Percentiles rank a stretch among this genome's conserved stretches.
phyloP scores from a whole-genome alignment of 2,797 vertebrate species.

The Mus caroli region DNA sequence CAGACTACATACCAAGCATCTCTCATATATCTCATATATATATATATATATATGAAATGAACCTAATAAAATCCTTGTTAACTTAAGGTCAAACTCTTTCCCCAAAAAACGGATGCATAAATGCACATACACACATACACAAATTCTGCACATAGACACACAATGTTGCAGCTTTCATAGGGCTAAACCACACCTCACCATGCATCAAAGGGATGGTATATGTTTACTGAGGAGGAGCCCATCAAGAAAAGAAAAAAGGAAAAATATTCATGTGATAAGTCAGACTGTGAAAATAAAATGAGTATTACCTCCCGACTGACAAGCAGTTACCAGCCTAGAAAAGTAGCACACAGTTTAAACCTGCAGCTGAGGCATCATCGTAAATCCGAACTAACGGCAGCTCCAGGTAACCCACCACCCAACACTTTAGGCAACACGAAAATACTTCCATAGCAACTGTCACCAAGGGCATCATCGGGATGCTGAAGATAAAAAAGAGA shows the following conservation, averaged over 20 bases:
- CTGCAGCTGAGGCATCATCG: background rate
- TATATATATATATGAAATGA: background rate
- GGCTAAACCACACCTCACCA: background rate
- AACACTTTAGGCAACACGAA: slow-evolving; percentile 55
- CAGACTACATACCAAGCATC: background rate
- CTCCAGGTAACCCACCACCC: background rate
- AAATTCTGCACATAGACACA: background rate
- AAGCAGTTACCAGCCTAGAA: slow-evolving; percentile 62
- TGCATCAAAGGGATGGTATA: background rate
- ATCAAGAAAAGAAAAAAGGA: slow-evolving; percentile 39
- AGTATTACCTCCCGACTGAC: slow-evolving; percentile 7
- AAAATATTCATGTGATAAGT: slow-evolving; percentile 59
- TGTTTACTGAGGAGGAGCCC: slow-evolving; percentile 13
- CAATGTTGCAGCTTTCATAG: background rate
- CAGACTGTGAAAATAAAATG: slow-evolving; percentile 61
- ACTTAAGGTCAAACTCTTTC: background rate
- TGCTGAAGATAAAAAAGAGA: slow-evolving; percentile 70
- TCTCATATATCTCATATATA: too few species aligned
- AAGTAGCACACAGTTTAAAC: slow-evolving; percentile 41
- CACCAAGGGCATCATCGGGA: slow-evolving; percentile 75
- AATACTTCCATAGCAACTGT: slow-evolving; percentile 80
- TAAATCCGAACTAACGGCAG: slow-evolving; percentile 60
- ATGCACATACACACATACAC: background rate
- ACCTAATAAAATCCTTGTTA: background rate
- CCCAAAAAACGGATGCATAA: background rate